Conservation (phyloP, 2,888 invertebrate species). For the Portevinia maculata region DNA sequence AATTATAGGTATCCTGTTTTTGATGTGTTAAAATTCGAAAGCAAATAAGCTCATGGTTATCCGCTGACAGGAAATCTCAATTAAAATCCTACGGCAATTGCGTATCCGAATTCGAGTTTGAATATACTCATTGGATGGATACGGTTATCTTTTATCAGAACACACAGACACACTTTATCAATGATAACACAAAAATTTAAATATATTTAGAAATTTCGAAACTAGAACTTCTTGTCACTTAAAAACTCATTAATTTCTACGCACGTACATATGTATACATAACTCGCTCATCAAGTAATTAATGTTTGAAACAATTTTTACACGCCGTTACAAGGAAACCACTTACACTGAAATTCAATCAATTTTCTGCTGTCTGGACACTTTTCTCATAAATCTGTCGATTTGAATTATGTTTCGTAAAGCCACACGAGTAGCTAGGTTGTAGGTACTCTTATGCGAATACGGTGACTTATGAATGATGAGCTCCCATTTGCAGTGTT, state of each 20-base stretch:
- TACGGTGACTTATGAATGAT: constrained; percentile 33
- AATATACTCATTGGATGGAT: not conserved
- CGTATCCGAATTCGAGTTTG: not conserved
- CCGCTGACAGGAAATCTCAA: constrained; percentile 39
- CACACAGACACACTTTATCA: constrained; percentile 11
- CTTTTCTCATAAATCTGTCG: constrained; percentile 22
- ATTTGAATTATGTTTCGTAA: constrained; percentile 3
- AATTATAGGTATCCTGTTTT: constrained; percentile 39
- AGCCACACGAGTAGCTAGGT: not conserved
- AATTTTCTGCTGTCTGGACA: constrained; percentile 20
- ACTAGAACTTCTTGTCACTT: constrained; percentile 42
- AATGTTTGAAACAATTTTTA: not conserved
- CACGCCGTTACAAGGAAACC: constrained; percentile 6
- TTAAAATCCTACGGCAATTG: constrained; percentile 44
- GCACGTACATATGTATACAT: not conserved
- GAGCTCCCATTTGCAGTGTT: constrained; percentile 19
- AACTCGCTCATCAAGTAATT: constrained; percentile 36
- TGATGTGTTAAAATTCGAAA: constrained; percentile 38
- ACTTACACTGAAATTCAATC: constrained; percentile 3
- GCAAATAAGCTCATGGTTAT: constrained; percentile 41
- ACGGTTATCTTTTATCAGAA: constrained; percentile 23
- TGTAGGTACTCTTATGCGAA: constrained; percentile 21
- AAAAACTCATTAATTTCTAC: constrained; percentile 43
- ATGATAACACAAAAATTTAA: constrained; percentile 20
- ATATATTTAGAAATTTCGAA: constrained; percentile 20